Evolutionary conservation across 1,140 invertebrate species (phyloP), one percentile per base, ranked within the genome.

Genomic region (Formica selysi): DNA sequence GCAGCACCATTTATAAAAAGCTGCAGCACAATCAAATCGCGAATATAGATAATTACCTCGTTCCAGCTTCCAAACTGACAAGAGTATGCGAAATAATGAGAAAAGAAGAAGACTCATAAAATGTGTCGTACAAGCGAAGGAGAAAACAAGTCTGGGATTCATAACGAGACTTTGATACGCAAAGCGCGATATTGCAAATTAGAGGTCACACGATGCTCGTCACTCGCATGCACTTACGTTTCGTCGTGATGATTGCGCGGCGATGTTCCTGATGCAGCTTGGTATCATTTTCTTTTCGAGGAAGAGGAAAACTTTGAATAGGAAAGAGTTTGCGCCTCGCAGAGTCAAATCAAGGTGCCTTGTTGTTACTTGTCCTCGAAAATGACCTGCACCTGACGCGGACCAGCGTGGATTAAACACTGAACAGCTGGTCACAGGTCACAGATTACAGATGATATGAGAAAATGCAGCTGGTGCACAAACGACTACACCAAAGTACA

Each of bases 61-160:
- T 92, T 94, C 94, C 94, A 95, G 86, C 92, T 94, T 81, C 93
- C 93, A 73, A 93, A 95, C 94, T 95, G 91, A 61, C 41, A 51
- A 51, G 13, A 87, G 67, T 73, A 59, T 61, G 54, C 73, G 61
- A 64, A 44, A 83, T 90, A 85, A 62, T 76, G 62, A 84, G 67
- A 62, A 59, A 48, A 80, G 62, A 79, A 78, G 73, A 85, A 67
- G 26, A 74, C 19, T 83, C 41, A 48, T 83, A n/a, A 83, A 62
- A 74, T n/a, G 6, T 80, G 70, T 89, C 29, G 67, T 11, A 86
- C 44, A 26, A 36, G 11, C 4, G 5, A 51, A 19, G 48, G 48
- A 51, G 16, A 51, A 51, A 19, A 41, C 41, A 22, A 41, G 16
- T 85, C 59, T 62, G 59, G 29, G 70, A 87, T 76, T 81, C 74